Percentiles rank a stretch among this genome's conserved stretches.
These are phyloP conservation scores for Nycticebus coucang DNA, from an alignment of 2,113 vertebrate genomes.

Conservation along the genomic window DNA sequence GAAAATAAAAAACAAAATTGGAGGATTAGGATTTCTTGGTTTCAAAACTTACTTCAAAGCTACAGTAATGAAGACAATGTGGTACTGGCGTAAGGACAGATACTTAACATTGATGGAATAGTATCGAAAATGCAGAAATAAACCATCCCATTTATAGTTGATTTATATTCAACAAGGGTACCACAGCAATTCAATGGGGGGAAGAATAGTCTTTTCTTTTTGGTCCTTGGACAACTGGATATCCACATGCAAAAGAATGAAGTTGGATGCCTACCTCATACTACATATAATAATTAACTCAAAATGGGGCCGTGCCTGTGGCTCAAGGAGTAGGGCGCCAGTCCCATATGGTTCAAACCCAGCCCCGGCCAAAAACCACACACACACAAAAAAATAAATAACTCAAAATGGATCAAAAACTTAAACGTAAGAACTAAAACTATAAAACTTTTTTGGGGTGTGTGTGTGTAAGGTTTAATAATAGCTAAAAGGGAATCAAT, in stretches of 20 bases:
- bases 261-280: neutral
- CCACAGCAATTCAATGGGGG: neutral
- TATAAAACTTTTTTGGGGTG: no score
- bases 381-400: no score
- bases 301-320: no score
- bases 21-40: neutral
- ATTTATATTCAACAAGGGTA: neutral
- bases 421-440: neutral
- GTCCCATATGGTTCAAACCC: no score
- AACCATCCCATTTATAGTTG: neutral
- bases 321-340: no score
- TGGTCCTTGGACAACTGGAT: neutral
- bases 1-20: neutral
- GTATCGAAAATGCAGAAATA: neutral
- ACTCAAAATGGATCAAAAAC: neutral
- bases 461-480: slow-evolving; percentile 50
- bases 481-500: slow-evolving; percentile 38
- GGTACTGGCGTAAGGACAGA: neutral
- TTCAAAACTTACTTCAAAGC: neutral
- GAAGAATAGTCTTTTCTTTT: neutral
- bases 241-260: neutral
- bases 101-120: neutral
- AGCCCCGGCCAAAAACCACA: no score
- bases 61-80: neutral
- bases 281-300: neutral